Evolutionary conservation across 2,797 vertebrate genomes (phyloP).

Genomic region (Pseudocheirus occidentalis): DNA sequence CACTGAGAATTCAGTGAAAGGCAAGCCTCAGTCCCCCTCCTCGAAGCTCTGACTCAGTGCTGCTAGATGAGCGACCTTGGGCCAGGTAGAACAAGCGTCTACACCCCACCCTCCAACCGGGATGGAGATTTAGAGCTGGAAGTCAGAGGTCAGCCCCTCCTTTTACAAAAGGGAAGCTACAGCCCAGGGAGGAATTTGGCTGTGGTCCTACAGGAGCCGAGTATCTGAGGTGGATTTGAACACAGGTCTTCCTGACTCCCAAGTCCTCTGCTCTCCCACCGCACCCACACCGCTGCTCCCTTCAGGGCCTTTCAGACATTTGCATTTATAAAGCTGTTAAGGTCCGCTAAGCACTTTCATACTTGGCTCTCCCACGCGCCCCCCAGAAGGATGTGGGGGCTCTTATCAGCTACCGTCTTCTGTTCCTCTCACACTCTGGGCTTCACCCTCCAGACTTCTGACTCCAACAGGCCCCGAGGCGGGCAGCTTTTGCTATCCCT

Average conservation of each 20-base stretch:
- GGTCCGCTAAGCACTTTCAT: neutral
- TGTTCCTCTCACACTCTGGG: neutral
- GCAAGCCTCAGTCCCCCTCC: neutral
- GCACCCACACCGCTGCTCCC: neutral
- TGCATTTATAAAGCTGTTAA: neutral
- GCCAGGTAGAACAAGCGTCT: neutral
- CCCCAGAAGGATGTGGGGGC: neutral
- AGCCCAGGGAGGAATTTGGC: neutral
- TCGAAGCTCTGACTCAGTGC: neutral
- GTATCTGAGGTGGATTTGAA: neutral
- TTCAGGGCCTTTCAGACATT: neutral
- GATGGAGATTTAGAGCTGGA: too few relatives aligned
- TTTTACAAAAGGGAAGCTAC: neutral
- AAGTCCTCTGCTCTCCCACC: neutral
- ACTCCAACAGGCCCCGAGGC: neutral
- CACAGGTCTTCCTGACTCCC: neutral
- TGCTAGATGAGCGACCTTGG: neutral
- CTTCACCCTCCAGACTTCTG: neutral
- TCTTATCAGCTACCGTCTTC: neutral
- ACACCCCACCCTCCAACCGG: too few relatives aligned
- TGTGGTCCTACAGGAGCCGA: too few relatives aligned
- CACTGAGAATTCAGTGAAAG: neutral
- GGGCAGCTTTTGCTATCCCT: neutral
- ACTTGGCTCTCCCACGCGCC: fast-evolving
- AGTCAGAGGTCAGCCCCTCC: neutral